These are phyloP conservation scores for Sebastes fasciatus DNA, from an alignment of 2,113 vertebrate genomes.

Conservation along the genomic window DNA sequence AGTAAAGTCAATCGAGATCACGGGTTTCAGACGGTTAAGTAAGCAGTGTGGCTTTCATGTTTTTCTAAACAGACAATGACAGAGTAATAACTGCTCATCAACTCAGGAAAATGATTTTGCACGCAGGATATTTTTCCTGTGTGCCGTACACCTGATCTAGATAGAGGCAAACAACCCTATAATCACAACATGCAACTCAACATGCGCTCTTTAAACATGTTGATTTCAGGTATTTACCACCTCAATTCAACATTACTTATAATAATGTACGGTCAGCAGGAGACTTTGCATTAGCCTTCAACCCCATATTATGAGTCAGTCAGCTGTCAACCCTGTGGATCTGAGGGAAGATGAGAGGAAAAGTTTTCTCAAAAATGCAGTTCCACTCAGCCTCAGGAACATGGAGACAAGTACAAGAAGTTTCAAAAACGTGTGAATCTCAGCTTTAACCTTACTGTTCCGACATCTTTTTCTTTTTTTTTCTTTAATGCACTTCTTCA, in stretches of 20 bases:
- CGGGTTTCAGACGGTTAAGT: no score
- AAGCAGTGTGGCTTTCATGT: no score
- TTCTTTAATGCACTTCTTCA: slow-evolving; percentile 31
- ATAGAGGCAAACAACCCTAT: neutral
- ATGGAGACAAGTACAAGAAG: neutral
- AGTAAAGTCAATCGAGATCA: no score
- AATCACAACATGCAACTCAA: neutral
- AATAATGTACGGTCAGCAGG: neutral
- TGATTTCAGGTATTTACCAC: neutral
- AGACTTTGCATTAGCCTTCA: neutral
- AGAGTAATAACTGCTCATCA: neutral
- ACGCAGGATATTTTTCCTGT: neutral
- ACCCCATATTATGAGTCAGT: slow-evolving; percentile 15
- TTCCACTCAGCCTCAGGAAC: neutral
- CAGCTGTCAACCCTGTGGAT: slow-evolving; percentile 32
- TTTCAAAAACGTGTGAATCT: neutral
- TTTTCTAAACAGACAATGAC: neutral
- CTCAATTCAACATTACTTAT: neutral
- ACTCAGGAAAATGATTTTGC: neutral
- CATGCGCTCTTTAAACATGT: neutral
- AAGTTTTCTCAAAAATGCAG: slow-evolving; percentile 34
- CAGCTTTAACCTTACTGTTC: neutral
- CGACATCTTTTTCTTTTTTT: neutral
- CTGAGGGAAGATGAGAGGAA: slow-evolving; percentile 35
- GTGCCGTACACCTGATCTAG: neutral